Evolutionary conservation across 2,888 invertebrate genomes (phyloP).

Genomic region (Gnatocerus cornutus): DNA sequence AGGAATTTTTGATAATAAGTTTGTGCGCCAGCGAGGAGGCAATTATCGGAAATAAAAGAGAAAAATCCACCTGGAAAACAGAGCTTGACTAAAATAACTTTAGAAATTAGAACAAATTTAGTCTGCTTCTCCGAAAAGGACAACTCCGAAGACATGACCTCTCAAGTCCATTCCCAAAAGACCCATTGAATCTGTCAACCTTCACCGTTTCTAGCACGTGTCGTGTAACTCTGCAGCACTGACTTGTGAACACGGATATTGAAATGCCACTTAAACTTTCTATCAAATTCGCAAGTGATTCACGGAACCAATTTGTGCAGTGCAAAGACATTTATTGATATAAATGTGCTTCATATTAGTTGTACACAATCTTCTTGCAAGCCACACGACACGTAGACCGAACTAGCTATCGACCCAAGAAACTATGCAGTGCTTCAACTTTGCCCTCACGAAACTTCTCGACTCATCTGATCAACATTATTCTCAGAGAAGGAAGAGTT

Average conservation of each 20-base stretch:
- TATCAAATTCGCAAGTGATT: conserved; percentile 67
- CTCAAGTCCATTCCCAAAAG: conserved; percentile 55
- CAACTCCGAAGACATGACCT: conserved; percentile 27
- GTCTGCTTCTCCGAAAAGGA: neutral
- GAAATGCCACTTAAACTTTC: conserved; percentile 68
- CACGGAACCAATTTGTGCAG: conserved; percentile 60
- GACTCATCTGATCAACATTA: neutral
- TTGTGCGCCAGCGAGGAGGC: too few species aligned
- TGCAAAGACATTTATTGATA: conserved; percentile 65
- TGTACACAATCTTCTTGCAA: conserved; percentile 44
- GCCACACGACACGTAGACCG: conserved; percentile 33
- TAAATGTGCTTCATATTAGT: conserved; percentile 59
- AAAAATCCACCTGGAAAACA: too few species aligned
- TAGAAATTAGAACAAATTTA: too few species aligned
- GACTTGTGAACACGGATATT: conserved; percentile 67
- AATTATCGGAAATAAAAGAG: too few species aligned
- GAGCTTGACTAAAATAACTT: too few species aligned
- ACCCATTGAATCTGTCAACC: conserved; percentile 64
- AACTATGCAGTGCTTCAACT: conserved; percentile 19
- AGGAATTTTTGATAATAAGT: neutral
- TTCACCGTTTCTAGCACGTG: conserved; percentile 64
- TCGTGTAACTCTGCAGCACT: conserved; percentile 61
- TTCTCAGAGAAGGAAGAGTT: neutral
- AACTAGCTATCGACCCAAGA: conserved; percentile 30
- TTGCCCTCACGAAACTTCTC: neutral